Conservation (phyloP, 1,140 invertebrate species). For the Brachionus calyciflorus region DNA sequence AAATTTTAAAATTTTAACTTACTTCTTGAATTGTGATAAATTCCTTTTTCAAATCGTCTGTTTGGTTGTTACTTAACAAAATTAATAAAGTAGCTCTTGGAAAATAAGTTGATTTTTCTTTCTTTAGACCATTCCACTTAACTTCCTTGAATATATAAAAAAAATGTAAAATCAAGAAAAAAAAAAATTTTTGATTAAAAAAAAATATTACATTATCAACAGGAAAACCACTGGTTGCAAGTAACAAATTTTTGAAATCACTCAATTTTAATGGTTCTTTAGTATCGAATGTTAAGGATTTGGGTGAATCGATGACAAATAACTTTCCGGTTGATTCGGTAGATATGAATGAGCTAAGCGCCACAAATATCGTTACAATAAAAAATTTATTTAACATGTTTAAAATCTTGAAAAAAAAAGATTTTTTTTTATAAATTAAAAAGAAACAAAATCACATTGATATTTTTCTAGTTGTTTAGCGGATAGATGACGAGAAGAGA, state of each 20-base stretch:
- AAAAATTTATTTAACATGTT: neutral
- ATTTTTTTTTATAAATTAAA: no score
- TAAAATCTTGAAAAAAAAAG: no score
- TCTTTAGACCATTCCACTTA: conserved; percentile 12
- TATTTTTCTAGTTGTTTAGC: no score
- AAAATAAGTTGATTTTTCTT: conserved; percentile 6
- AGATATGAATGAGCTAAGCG: no score
- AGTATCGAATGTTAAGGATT: neutral
- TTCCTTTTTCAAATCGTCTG: neutral
- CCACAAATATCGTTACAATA: neutral
- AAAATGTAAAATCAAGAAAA: neutral
- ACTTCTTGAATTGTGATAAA: neutral
- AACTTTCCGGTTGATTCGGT: neutral
- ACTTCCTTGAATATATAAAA: no score
- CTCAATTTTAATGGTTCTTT: neutral
- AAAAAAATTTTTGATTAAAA: neutral
- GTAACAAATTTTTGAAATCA: conserved; percentile 1
- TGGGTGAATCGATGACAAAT: neutral
- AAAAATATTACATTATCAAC: conserved; percentile 4
- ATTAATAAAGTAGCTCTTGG: conserved; percentile 13
- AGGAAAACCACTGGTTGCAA: conserved; percentile 11
- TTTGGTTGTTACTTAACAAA: neutral
- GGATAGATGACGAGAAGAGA: no score
- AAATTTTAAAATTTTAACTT: neutral
- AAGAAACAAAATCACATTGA: no score